These are phyloP conservation scores for Gallinago nigripennis DNA, from an alignment of 2,797 vertebrate genomes.

Conservation along the genomic window DNA sequence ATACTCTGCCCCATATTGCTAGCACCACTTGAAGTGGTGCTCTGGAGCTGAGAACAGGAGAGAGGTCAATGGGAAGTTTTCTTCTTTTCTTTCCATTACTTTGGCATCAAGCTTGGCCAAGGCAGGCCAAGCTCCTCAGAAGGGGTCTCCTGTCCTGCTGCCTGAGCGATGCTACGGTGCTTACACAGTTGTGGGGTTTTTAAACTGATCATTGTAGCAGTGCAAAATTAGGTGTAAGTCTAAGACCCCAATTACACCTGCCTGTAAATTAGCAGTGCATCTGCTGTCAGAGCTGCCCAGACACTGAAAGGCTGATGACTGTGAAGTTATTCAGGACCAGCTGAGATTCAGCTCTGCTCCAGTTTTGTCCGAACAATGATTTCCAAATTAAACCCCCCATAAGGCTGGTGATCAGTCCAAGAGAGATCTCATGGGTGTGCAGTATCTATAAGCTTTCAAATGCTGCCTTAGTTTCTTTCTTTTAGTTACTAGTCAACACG, in stretches of 20 bases:
- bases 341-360: constrained; percentile 20
- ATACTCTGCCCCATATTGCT: neutral
- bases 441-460: neutral
- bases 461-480: constrained; percentile 2
- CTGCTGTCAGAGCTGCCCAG: neutral
- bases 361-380: constrained; percentile 19
- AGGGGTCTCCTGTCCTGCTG: neutral
- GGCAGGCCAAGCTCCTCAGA: neutral
- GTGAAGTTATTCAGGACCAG: neutral
- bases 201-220: neutral
- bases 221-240: neutral
- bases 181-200: neutral
- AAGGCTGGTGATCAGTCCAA: neutral
- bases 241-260: neutral
- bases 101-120: neutral
- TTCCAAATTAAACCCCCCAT: constrained; percentile 32
- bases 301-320: neutral
- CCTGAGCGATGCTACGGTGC: neutral
- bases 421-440: neutral
- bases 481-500: neutral
- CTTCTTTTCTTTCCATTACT: neutral
- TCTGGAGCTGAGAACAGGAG: neutral
- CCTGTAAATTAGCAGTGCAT: constrained; percentile 8
- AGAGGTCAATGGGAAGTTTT: neutral
- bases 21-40: neutral